Evolutionary conservation across 1,140 invertebrate genomes (phyloP).

Genomic region (Temnothorax longispinosus): DNA sequence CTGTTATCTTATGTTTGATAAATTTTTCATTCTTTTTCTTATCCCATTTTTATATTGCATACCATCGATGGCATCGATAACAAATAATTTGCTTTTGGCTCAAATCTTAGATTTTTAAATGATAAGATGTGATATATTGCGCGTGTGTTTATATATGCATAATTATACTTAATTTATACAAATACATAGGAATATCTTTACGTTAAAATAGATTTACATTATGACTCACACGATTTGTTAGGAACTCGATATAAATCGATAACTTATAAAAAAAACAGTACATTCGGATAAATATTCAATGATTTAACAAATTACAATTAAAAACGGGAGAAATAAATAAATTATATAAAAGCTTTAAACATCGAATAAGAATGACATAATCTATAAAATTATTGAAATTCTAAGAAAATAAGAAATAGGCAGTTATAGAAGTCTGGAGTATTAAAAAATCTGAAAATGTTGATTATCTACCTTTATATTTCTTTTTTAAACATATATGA

Average conservation of each 20-base stretch:
- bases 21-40: slow-evolving; percentile 21
- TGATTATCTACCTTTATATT: not conserved
- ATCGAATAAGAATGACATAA: not conserved
- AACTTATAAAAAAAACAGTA: not conserved
- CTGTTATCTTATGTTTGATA: not conserved
- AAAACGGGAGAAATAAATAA: not conserved
- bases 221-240: not conserved
- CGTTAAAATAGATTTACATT: not conserved
- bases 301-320: not conserved
- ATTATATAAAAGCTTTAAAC: not conserved
- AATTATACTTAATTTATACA: not conserved
- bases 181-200: not conserved
- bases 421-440: not conserved
- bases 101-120: not conserved
- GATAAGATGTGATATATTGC: not conserved
- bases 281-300: not conserved
- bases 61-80: not conserved
- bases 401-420: not conserved
- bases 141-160: too few relatives aligned
- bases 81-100: not conserved
- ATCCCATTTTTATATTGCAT: not conserved
- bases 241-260: not conserved
- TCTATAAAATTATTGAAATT: not conserved
- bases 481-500: not conserved
- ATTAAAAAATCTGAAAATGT: not conserved